Conservation (phyloP, 2,888 invertebrate genomes). For the Phymatocera aterrima region DNA sequence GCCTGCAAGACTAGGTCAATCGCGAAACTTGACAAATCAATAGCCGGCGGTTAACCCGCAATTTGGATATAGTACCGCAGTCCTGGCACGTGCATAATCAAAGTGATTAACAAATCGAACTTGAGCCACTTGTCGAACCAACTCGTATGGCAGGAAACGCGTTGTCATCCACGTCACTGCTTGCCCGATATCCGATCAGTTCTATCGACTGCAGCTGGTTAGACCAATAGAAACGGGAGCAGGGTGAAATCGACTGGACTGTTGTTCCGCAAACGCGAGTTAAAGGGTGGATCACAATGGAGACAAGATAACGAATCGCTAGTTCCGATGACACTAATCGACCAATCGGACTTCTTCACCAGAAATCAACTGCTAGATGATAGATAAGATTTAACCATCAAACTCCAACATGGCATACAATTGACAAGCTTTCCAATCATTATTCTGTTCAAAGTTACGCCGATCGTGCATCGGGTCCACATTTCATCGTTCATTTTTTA, state of each 20-base stretch:
- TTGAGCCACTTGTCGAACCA: slow-evolving; percentile 11
- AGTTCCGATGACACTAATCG: slow-evolving; percentile 14
- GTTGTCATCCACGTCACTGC: slow-evolving; percentile 30
- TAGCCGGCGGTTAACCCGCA: not conserved
- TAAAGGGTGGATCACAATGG: not conserved
- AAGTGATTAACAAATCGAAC: slow-evolving; percentile 2
- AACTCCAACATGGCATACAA: not conserved
- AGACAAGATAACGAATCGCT: slow-evolving; percentile 30
- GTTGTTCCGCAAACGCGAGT: slow-evolving; percentile 3
- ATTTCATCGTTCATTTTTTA: not conserved
- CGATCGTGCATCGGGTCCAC: not conserved
- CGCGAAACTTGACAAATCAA: not conserved
- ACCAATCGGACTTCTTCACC: not conserved
- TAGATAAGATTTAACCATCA: not conserved
- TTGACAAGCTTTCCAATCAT: not conserved
- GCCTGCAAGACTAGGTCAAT: slow-evolving; percentile 13
- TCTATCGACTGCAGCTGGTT: slow-evolving; percentile 24
- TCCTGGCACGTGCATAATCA: slow-evolving; percentile 30
- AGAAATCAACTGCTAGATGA: slow-evolving; percentile 4
- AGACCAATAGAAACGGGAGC: not conserved
- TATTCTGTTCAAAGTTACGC: not conserved
- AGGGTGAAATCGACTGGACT: slow-evolving; percentile 23
- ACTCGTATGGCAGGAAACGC: not conserved
- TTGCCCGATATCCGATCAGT: slow-evolving; percentile 37
- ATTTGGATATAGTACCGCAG: not conserved